phyloP scores from a whole-genome alignment of 2,113 vertebrate species.

The Oryzias javanicus region DNA sequence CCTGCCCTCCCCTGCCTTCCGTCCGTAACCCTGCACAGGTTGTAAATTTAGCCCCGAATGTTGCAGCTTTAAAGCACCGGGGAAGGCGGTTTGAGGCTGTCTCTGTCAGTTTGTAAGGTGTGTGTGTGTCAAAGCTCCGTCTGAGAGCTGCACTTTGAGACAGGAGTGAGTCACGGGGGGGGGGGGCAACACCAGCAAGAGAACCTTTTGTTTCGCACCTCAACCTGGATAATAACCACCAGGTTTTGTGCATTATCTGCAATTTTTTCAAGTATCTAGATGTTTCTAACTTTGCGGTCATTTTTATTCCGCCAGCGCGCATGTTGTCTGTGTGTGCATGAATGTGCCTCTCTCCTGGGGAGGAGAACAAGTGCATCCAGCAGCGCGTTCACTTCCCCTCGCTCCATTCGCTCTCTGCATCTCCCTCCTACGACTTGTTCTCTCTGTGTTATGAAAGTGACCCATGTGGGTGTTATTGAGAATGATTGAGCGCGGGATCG shows the following conservation, averaged over 20 bases:
- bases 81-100: conserved; percentile 67
- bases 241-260: conserved; percentile 31
- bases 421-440: conserved; percentile 74
- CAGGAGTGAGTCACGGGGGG: conserved; percentile 48
- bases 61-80: conserved; percentile 55
- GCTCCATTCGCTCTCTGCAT: conserved; percentile 53
- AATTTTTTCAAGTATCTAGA: conserved; percentile 12
- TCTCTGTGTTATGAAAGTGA: conserved; percentile 76
- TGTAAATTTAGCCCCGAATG: conserved; percentile 71
- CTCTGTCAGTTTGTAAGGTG: conserved; percentile 60
- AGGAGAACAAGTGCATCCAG: conserved; percentile 60
- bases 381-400: conserved; percentile 64
- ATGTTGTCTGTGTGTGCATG: conserved; percentile 24
- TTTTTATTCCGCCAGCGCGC: conserved; percentile 35
- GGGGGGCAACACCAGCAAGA: conserved; percentile 31
- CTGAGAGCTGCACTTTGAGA: conserved; percentile 4
- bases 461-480: conserved; percentile 75
- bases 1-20: conserved; percentile 23
- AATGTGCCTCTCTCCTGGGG: conserved; percentile 53
- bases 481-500: conserved; percentile 63
- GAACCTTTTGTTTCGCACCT: conserved; percentile 52
- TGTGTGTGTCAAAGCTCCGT: conserved; percentile 45
- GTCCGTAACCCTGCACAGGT: conserved; percentile 50
- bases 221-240: conserved; percentile 20
- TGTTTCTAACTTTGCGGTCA: conserved; percentile 28